Evolutionary conservation across 2,888 invertebrate genomes (phyloP).

Genomic region (Stenodema calcarata): DNA sequence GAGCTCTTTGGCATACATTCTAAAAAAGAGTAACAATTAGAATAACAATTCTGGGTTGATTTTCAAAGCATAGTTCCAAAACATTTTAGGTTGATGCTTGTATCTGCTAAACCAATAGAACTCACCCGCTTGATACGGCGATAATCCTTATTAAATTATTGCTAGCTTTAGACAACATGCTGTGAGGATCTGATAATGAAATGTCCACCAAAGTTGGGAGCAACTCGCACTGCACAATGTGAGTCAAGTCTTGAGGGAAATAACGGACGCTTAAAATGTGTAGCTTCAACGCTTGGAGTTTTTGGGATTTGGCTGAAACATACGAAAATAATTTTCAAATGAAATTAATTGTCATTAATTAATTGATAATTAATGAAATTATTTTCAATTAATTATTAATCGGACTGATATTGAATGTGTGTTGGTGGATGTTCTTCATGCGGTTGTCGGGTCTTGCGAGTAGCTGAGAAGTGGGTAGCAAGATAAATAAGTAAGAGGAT

Average conservation of each 20-base stretch:
- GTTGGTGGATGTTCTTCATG: too few species aligned
- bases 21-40: constrained; percentile 54
- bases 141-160: constrained; percentile 66
- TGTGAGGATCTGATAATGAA: constrained; percentile 56
- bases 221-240: constrained; percentile 67
- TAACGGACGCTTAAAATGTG: constrained; percentile 68
- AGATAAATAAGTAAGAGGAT: too few species aligned
- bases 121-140: constrained; percentile 66
- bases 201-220: constrained; percentile 63
- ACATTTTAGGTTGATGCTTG: too few species aligned
- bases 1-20: constrained; percentile 65
- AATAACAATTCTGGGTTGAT: background rate
- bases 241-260: constrained; percentile 66
- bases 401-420: too few species aligned
- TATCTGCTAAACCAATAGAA: constrained; percentile 17
- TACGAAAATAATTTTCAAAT: background rate
- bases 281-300: constrained; percentile 63
- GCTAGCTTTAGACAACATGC: constrained; percentile 63
- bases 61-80: background rate
- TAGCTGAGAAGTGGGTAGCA: too few species aligned
- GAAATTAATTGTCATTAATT: too few species aligned
- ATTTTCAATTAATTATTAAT: too few species aligned
- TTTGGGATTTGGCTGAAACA: constrained; percentile 52
- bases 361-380: too few species aligned
- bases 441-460: too few species aligned